These are phyloP conservation scores for Phaedon cochleariae DNA, from an alignment of 2,888 invertebrate genomes.

Conservation along the genomic window DNA sequence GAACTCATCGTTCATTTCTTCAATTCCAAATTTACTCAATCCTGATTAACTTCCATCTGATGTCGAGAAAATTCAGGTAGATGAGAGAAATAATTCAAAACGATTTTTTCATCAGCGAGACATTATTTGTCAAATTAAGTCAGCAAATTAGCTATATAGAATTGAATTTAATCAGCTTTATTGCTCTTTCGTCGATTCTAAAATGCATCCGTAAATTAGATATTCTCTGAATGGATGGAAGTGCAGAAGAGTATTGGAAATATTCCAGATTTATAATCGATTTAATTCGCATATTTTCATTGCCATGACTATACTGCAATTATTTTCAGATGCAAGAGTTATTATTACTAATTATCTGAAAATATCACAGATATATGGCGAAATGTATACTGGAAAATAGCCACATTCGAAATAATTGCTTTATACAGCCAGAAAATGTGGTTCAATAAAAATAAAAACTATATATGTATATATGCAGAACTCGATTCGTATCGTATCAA, in stretches of 20 bases:
- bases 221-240: background rate
- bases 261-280: no score
- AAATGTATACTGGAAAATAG: no score
- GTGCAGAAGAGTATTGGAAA: background rate
- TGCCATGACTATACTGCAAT: no score
- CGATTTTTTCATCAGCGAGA: background rate
- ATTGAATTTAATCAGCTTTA: background rate
- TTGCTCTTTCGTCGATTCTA: background rate
- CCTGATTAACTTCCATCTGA: constrained; percentile 27
- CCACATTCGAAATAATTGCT: no score
- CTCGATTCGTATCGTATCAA: no score
- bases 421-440: no score
- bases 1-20: constrained; percentile 22
- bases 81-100: constrained; percentile 12
- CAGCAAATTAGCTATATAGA: background rate
- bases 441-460: no score
- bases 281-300: no score
- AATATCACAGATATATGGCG: no score
- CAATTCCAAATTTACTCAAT: constrained; percentile 29
- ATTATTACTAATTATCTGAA: no score
- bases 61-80: constrained; percentile 23
- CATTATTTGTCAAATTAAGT: constrained; percentile 1
- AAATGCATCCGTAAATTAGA: background rate
- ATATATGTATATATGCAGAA: no score
- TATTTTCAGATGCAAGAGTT: no score